Evolutionary conservation across 2,888 invertebrate genomes (phyloP).

Genomic region (Teleiodes luculella): DNA sequence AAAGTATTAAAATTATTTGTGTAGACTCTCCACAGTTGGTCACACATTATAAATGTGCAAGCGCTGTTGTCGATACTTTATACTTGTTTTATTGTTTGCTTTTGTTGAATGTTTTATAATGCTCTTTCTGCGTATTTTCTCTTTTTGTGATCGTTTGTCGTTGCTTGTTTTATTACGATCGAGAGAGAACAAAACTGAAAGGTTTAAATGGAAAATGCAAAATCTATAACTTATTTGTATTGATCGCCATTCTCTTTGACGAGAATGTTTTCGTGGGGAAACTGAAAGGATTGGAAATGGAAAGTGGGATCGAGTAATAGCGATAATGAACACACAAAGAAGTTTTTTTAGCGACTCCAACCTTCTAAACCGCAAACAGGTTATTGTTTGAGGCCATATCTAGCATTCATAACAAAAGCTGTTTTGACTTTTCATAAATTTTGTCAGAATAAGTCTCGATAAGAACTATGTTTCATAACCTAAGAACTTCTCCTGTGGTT

Average conservation of each 20-base stretch:
- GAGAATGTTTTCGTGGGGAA: conserved; percentile 19
- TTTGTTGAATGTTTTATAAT: neutral
- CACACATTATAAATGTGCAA: neutral
- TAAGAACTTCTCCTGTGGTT: neutral
- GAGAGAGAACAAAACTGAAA: neutral
- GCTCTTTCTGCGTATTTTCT: neutral
- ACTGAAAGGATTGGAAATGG: conserved; percentile 42
- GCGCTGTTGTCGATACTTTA: no score
- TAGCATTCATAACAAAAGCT: no score
- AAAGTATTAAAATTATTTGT: no score
- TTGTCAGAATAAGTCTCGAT: no score
- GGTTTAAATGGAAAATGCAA: neutral
- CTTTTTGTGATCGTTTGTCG: neutral
- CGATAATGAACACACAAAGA: conserved; percentile 54
- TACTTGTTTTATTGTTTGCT: neutral
- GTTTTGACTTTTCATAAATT: no score
- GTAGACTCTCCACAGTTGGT: no score
- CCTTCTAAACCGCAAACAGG: neutral
- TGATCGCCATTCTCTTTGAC: conserved; percentile 15
- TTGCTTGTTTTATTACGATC: neutral
- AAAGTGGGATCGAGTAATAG: conserved; percentile 54
- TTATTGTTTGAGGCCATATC: no score
- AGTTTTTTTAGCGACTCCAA: conserved; percentile 40
- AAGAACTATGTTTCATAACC: neutral
- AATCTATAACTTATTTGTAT: no score